Conservation (phyloP, 2,113 vertebrate genomes). For the Bufo bufo region DNA sequence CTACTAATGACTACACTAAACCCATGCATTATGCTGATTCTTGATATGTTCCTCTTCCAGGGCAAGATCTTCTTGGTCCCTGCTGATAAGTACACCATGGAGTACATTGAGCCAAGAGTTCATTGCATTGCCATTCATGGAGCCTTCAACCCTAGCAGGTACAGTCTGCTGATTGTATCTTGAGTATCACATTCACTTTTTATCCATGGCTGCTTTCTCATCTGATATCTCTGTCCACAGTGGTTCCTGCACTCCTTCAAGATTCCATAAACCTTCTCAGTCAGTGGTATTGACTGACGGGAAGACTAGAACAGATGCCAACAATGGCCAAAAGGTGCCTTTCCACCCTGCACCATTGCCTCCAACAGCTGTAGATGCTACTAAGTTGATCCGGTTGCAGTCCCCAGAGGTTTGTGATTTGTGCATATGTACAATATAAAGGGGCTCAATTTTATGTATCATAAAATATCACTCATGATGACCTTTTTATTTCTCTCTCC, state of each 20-base stretch:
- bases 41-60: conserved; percentile 63
- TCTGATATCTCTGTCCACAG: conserved; percentile 62
- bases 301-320: conserved; percentile 73
- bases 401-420: conserved; percentile 76
- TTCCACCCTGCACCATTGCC: conserved; percentile 68
- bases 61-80: conserved; percentile 84
- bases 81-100: conserved; percentile 77
- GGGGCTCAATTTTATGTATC: not conserved
- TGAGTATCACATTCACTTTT: not conserved
- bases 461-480: not conserved
- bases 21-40: not conserved
- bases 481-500: not conserved
- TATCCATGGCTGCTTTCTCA: not conserved
- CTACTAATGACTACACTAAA: not conserved
- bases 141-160: conserved; percentile 84
- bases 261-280: conserved; percentile 87
- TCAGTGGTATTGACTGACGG: conserved; percentile 83
- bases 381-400: conserved; percentile 78
- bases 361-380: conserved; percentile 73
- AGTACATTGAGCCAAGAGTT: conserved; percentile 81
- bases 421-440: not conserved
- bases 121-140: conserved; percentile 86
- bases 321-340: conserved; percentile 62
- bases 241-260: conserved; percentile 82
- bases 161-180: not conserved